These are phyloP conservation scores for Pharmacophagus antenor DNA, from an alignment of 2,888 invertebrate genomes.

Conservation along the genomic window DNA sequence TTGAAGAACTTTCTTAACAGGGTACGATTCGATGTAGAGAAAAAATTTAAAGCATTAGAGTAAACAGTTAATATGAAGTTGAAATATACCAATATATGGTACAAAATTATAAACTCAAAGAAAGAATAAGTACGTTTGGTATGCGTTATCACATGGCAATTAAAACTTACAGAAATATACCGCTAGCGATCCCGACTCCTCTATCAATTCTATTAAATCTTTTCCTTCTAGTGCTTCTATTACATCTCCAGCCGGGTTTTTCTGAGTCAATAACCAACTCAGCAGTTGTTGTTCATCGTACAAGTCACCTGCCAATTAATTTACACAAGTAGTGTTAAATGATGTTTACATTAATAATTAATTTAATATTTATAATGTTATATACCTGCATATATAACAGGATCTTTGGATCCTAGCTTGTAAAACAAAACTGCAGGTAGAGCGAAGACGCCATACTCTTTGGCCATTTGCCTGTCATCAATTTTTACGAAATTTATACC, in stretches of 20 bases:
- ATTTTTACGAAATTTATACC: constrained; percentile 96
- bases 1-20: not conserved
- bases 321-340: too few relatives aligned
- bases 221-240: constrained; percentile 94
- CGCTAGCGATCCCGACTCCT: constrained; percentile 90
- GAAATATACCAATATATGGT: not conserved
- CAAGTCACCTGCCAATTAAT: constrained; percentile 83
- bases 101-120: not conserved
- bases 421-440: constrained; percentile 95
- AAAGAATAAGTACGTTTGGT: not conserved
- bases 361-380: not conserved
- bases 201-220: constrained; percentile 86
- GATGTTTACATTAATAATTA: too few relatives aligned
- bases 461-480: constrained; percentile 92
- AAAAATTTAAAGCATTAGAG: not conserved
- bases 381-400: constrained; percentile 93
- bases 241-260: constrained; percentile 94
- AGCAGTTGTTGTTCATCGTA: constrained; percentile 93
- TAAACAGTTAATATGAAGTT: not conserved
- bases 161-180: constrained; percentile 94
- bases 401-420: constrained; percentile 92
- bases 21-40: not conserved
- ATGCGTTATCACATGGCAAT: not conserved
- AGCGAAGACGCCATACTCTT: constrained; percentile 93
- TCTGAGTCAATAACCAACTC: constrained; percentile 94